phyloP scores from a whole-genome alignment of 2,797 vertebrate species.

The Percopsis omiscomaycus region DNA sequence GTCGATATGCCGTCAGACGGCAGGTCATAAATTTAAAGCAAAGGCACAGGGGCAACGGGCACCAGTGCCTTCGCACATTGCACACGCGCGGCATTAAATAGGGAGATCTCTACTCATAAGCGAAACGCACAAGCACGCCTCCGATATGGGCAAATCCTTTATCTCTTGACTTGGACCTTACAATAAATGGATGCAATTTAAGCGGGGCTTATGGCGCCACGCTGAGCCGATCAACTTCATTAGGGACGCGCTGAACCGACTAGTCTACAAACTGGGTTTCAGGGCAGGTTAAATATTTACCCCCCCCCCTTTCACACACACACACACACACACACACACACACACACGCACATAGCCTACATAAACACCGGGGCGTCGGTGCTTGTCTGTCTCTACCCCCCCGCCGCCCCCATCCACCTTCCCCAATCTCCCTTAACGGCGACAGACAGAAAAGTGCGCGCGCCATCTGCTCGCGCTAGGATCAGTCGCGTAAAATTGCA shows the following conservation, averaged over 20 bases:
- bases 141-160: conserved; percentile 51
- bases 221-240: conserved; percentile 62
- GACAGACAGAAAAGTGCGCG: conserved; percentile 43
- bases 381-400: conserved; percentile 46
- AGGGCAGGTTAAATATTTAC: conserved; percentile 61
- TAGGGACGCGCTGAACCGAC: conserved; percentile 60
- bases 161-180: conserved; percentile 51
- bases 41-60: conserved; percentile 52
- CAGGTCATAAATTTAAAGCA: conserved; percentile 66
- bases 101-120: not conserved
- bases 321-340: too few relatives aligned
- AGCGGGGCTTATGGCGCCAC: conserved; percentile 52
- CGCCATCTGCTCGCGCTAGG: conserved; percentile 47
- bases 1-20: conserved; percentile 62
- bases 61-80: conserved; percentile 39
- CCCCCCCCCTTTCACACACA: not conserved
- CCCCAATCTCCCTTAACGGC: conserved; percentile 28
- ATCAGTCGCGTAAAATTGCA: conserved; percentile 55
- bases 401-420: not conserved
- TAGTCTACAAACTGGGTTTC: conserved; percentile 33
- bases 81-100: conserved; percentile 3
- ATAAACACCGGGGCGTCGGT: conserved; percentile 38
- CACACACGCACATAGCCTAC: too few relatives aligned
- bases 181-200: conserved; percentile 72
- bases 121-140: conserved; percentile 9